phyloP scores from a whole-genome alignment of 2,888 invertebrate genomes.

The Sycophila texana region DNA sequence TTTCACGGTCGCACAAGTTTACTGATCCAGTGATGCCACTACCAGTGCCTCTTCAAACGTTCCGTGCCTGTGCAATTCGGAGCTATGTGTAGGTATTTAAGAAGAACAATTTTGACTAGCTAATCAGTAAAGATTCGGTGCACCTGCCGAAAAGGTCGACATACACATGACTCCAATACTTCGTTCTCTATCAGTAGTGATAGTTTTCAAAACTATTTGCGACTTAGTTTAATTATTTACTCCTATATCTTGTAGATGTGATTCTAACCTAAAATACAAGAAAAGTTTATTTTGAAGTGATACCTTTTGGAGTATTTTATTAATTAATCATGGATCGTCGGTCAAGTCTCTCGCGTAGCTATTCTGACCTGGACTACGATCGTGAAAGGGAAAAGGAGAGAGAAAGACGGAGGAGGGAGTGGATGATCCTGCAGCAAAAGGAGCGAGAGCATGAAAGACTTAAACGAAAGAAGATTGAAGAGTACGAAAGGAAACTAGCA shows the following conservation, averaged over 20 bases:
- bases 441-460: constrained; percentile 38
- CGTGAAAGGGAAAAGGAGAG: constrained; percentile 28
- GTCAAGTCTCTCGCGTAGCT: constrained; percentile 1
- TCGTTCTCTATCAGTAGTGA: too few relatives aligned
- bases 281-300: not conserved
- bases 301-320: too few relatives aligned
- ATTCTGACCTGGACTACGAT: not conserved
- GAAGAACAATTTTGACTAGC: too few relatives aligned
- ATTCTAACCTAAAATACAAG: not conserved
- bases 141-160: too few relatives aligned
- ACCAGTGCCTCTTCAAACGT: too few relatives aligned
- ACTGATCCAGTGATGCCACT: too few relatives aligned
- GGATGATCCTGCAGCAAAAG: constrained; percentile 45
- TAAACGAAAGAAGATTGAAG: constrained; percentile 50
- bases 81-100: too few relatives aligned
- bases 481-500: constrained; percentile 45
- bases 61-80: too few relatives aligned
- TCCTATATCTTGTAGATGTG: not conserved
- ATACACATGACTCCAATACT: too few relatives aligned
- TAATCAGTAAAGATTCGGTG: too few relatives aligned
- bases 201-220: not conserved
- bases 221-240: not conserved
- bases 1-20: too few relatives aligned
- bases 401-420: constrained; percentile 26
- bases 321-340: constrained; percentile 20